Base-by-base conservation (phyloP, 2,888 invertebrate genomes). In the Leistus spinibarbis region DNA sequence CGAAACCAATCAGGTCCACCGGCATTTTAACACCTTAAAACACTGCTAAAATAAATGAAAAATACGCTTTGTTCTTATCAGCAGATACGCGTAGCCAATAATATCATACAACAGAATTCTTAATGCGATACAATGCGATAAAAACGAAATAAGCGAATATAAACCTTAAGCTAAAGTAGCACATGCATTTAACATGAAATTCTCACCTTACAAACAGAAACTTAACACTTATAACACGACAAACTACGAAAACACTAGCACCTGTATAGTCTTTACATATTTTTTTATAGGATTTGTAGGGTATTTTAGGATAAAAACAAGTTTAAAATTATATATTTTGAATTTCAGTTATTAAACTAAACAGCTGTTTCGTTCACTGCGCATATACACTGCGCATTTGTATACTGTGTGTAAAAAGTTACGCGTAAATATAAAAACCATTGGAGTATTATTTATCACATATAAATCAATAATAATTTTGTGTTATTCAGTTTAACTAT, bases 1-100 rank as follows among this genome's bases (percentile, higher is more conserved):
- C 91, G 85, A 93, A 96, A 76, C 95, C 93, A 73, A 95, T 85
- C 81, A 93, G 83, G 87, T 97, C 97, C n/a, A 91, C 83, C 72
- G 92, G 89, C 95, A 95, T 95, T 82, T 83, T 40, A 72, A 20
- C 63, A 71, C 65, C 20, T 70, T 40, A 60, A 57, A 67, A 24
- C 56, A 71, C 56, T 22, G 60, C 2, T 16, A 23, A 40, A 40
- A 1, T 40, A 40, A 40, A 40, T 7, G 40, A 4, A 40, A 40
- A 40, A 40, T 40, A 40, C 13, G 40, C 40, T 40, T 40, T 40
- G 27, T 40, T 40, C 40, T 40, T 40, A 40, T 40, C 40, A 40
- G 40, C 5, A 40, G 40, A 40, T 40, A 40, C 40, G 5, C 40
- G 40, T 40, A 40, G 40, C 40, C 5, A 40, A 13, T 13, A 10